Percentiles rank a stretch among this genome's conserved stretches.
phyloP scores from a whole-genome alignment of 2,113 vertebrate genomes.

The Heterotilapia buettikoferi region DNA sequence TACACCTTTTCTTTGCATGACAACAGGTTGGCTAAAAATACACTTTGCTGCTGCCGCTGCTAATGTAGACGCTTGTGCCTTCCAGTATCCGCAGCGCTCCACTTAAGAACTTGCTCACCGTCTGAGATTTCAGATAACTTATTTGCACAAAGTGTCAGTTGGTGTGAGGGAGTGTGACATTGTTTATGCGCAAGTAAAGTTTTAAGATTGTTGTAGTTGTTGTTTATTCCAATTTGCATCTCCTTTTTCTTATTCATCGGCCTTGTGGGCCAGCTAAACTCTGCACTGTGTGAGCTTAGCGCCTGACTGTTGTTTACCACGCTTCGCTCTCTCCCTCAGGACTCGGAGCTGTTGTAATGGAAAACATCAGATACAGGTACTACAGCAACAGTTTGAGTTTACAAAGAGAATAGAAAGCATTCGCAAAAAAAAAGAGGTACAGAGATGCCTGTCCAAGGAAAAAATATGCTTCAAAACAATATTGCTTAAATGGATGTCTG shows the following conservation, averaged over 20 bases:
- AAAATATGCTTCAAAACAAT: not conserved
- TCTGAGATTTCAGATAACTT: not conserved
- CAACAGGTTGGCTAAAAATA: constrained; percentile 51
- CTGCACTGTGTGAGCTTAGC: constrained; percentile 14
- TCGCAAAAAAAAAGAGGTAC: not conserved
- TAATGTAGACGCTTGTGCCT: not conserved
- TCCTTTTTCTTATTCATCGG: constrained; percentile 7
- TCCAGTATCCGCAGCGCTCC: not conserved
- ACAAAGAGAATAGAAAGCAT: not conserved
- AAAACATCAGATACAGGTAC: constrained; percentile 57
- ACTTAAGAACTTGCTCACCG: not conserved
- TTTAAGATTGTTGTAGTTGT: constrained; percentile 30
- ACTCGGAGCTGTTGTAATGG: constrained; percentile 34
- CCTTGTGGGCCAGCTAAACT: constrained; percentile 53
- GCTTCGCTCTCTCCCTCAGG: constrained; percentile 46
- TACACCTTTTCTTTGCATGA: constrained; percentile 26
- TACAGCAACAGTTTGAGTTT: constrained; percentile 5
- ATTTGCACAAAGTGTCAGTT: not conserved
- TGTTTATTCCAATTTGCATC: constrained; percentile 49
- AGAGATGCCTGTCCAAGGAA: not conserved
- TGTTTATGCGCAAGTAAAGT: constrained; percentile 32
- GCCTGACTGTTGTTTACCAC: constrained; percentile 65
- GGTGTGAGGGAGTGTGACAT: not conserved
- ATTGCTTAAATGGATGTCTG: not conserved
- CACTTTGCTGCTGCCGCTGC: not conserved